Evolutionary conservation across 64 coral and sea anemone genomes (phyloP).

Genomic region (Astreopora myriophthalma): DNA sequence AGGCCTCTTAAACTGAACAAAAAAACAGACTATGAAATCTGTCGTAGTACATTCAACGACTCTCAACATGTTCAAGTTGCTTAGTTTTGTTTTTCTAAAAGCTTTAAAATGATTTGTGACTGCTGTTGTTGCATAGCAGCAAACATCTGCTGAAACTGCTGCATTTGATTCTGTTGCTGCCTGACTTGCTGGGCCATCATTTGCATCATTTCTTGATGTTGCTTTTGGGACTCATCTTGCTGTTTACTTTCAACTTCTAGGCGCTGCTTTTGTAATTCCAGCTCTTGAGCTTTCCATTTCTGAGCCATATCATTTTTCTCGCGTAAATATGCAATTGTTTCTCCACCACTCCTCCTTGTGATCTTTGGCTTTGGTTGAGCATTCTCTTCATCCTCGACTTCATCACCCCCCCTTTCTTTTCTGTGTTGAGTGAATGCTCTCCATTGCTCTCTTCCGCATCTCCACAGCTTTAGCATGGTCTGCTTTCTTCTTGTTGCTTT

Average conservation of each 20-base stretch:
- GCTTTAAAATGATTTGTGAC: not conserved
- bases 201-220: slow-evolving; percentile 8
- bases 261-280: not conserved
- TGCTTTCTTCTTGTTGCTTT: slow-evolving; percentile 39
- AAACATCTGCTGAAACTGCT: slow-evolving; percentile 18
- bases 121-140: slow-evolving; percentile 23
- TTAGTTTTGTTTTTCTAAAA: slow-evolving; percentile 29
- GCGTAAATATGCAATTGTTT: not conserved
- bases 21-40: too few relatives aligned
- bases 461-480: slow-evolving; percentile 4
- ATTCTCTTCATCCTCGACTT: not conserved
- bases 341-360: not conserved
- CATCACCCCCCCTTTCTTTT: not conserved
- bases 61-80: not conserved
- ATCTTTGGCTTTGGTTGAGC: not conserved
- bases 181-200: not conserved
- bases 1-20: not conserved
- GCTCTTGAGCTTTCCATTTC: slow-evolving; percentile 7
- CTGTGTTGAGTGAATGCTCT: not conserved
- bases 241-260: not conserved
- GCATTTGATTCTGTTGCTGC: slow-evolving; percentile 31
- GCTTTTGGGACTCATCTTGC: slow-evolving; percentile 1
- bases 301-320: not conserved
- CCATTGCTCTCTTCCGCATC: not conserved
- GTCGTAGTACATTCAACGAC: not conserved